Percentiles rank a stretch among this genome's conserved stretches.
Conservation (phyloP, 2,797 vertebrate species). For the Acanthurus lineatus region DNA sequence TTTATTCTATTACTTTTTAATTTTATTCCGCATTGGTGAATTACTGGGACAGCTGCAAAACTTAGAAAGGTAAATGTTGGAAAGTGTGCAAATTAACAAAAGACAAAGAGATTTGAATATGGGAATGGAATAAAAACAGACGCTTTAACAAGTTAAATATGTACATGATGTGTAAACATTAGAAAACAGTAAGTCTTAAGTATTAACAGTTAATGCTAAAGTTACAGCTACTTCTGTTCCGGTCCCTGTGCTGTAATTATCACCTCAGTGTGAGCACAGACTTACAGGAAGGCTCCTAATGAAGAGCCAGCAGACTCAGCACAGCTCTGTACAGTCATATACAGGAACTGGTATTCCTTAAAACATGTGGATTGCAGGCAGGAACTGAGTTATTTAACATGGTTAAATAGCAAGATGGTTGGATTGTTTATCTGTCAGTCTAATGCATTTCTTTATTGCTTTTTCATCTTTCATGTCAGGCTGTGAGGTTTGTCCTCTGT, state of each 20-base stretch:
- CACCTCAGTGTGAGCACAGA: constrained; percentile 48
- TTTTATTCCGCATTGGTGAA: background rate
- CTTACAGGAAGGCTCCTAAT: constrained; percentile 20
- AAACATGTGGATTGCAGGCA: background rate
- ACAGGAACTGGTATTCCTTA: background rate
- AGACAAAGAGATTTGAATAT: background rate
- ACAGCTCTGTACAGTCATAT: constrained; percentile 3
- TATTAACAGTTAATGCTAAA: constrained; percentile 13
- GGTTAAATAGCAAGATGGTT: background rate
- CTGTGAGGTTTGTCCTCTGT: background rate
- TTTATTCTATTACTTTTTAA: background rate
- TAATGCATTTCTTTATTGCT: background rate
- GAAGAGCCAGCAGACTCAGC: constrained; percentile 38
- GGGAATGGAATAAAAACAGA: background rate
- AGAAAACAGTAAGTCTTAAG: background rate
- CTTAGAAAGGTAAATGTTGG: background rate
- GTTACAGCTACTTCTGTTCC: constrained; percentile 18
- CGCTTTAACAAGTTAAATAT: background rate
- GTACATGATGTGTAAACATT: too few relatives aligned
- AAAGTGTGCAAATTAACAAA: background rate
- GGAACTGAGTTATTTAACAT: background rate
- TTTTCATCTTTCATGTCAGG: background rate
- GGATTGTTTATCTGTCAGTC: background rate
- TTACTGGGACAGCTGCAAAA: background rate
- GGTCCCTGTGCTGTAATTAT: constrained; percentile 52